Conservation (phyloP, 2,113 vertebrate genomes). For the Prunella himalayana region DNA sequence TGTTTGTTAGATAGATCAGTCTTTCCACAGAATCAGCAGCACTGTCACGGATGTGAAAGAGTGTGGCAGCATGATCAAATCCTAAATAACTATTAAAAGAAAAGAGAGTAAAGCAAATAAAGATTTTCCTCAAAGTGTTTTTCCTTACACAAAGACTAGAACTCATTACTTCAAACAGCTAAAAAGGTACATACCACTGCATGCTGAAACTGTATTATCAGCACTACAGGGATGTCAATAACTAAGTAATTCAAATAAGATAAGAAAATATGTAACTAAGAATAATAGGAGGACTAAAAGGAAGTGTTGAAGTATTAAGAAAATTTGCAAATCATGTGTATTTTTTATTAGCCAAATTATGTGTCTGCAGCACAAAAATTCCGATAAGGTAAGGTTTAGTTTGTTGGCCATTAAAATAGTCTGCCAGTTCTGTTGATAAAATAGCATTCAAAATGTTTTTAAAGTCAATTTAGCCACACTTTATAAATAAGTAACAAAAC, state of each 20-base stretch:
- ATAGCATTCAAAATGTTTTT: background rate
- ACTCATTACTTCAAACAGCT: background rate
- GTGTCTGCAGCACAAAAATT: background rate
- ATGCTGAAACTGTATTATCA: background rate
- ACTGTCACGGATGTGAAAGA: slow-evolving; percentile 95
- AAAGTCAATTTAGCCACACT: background rate
- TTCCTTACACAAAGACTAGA: background rate
- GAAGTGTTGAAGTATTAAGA: background rate
- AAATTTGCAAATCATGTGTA: background rate
- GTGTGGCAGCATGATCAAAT: slow-evolving; percentile 92
- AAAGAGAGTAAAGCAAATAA: background rate
- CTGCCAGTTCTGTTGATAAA: background rate
- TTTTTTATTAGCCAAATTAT: background rate
- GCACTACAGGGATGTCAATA: background rate
- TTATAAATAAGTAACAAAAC: background rate
- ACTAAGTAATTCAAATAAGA: background rate
- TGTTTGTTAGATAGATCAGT: slow-evolving; percentile 90
- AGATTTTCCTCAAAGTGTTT: background rate
- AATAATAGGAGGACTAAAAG: background rate
- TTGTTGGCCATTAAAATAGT: background rate
- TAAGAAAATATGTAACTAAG: background rate
- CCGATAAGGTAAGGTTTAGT: background rate
- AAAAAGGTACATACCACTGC: background rate
- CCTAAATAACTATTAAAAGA: slow-evolving; percentile 82
- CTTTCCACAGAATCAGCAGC: slow-evolving; percentile 90